Conservation (phyloP, 2,113 vertebrate species). For the Anser brachyrhynchus region DNA sequence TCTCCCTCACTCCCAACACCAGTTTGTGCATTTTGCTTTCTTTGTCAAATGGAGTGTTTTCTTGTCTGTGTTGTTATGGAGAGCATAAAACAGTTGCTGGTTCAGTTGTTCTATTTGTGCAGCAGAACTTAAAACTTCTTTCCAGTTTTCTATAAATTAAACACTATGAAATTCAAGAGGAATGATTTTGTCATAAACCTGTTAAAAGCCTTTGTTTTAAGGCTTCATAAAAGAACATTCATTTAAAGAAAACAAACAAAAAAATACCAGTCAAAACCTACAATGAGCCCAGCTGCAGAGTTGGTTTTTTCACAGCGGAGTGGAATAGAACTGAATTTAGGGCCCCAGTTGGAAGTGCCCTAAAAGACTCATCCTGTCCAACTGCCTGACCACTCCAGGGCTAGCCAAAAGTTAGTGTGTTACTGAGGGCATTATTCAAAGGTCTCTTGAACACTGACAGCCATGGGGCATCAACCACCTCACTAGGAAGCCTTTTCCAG, state of each 20-base stretch:
- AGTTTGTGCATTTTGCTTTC: not conserved
- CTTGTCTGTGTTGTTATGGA: not conserved
- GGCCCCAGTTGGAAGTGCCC: too few species aligned
- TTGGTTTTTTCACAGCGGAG: not conserved
- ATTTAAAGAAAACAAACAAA: not conserved
- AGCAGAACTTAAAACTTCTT: not conserved
- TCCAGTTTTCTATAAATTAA: not conserved
- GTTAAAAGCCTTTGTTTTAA: not conserved
- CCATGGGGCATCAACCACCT: too few species aligned
- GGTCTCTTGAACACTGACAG: too few species aligned
- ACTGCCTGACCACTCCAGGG: too few species aligned
- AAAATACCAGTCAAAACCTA: not conserved
- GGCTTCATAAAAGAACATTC: not conserved
- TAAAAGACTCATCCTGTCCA: too few species aligned
- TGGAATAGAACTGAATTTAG: too few species aligned
- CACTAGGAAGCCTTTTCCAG: too few species aligned
- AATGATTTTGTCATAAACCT: not conserved
- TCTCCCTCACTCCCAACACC: not conserved
- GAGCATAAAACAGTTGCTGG: not conserved
- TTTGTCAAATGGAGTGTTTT: not conserved
- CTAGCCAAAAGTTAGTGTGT: too few species aligned
- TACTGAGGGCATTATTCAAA: too few species aligned
- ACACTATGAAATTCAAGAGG: not conserved
- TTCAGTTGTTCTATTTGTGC: not conserved
- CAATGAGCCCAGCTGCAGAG: not conserved